Evolutionary conservation across 2,113 vertebrate genomes (phyloP).

Genomic region (Peromyscus maniculatus): DNA sequence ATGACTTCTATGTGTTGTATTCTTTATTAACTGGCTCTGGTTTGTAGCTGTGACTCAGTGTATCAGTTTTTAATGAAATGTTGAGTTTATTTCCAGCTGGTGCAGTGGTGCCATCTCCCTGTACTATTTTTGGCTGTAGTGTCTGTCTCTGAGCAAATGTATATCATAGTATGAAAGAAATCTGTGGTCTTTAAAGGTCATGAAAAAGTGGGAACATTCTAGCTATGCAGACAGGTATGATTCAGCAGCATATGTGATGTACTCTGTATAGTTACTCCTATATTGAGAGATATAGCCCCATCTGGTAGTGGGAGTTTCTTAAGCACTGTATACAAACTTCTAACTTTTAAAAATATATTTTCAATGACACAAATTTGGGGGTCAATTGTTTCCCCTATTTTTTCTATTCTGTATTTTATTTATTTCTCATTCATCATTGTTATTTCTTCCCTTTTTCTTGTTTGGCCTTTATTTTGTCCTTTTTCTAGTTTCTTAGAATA

Average conservation of each 20-base stretch:
- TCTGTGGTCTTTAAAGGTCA: not conserved
- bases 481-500: not conserved
- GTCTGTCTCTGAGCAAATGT: not conserved
- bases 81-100: not conserved
- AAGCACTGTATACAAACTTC: not conserved
- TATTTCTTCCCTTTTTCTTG: not conserved
- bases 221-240: not conserved
- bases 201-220: not conserved
- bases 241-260: too few species aligned
- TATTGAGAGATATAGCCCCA: not conserved
- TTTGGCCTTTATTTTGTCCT: not conserved
- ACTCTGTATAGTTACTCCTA: not conserved
- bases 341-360: not conserved
- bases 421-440: not conserved
- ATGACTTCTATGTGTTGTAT: not conserved
- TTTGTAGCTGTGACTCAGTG: not conserved
- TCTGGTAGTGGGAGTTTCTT: not conserved
- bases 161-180: not conserved
- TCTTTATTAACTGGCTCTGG: not conserved
- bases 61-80: not conserved
- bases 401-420: conserved; percentile 6
- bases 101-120: not conserved
- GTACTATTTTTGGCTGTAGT: not conserved
- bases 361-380: not conserved
- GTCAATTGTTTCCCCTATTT: not conserved